Percentiles rank a stretch among this genome's conserved stretches.
Conservation (phyloP, 2,113 vertebrate genomes). For the Seriola quinqueradiata region DNA sequence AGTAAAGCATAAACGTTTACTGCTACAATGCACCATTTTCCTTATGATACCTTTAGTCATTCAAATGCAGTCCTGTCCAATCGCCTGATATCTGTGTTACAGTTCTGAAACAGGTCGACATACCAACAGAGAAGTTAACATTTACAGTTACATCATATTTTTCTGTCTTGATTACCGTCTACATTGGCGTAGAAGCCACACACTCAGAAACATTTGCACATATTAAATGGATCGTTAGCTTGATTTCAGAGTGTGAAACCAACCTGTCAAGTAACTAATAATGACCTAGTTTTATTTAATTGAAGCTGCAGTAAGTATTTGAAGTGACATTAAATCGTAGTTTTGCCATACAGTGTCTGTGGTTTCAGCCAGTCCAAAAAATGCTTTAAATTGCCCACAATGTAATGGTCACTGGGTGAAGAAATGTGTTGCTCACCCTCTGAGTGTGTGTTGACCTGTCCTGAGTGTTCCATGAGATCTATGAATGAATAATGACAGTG, state of each 20-base stretch:
- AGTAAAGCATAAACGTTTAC: slow-evolving; percentile 10
- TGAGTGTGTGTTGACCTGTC: slow-evolving; percentile 24
- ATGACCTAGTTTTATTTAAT: neutral
- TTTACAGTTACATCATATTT: neutral
- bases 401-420: neutral
- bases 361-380: neutral
- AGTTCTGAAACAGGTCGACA: neutral
- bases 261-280: neutral
- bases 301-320: neutral
- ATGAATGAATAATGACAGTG: slow-evolving; percentile 16
- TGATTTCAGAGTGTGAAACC: neutral
- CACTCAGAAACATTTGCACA: neutral
- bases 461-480: no score
- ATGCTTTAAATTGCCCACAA: neutral
- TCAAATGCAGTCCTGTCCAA: neutral
- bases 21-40: slow-evolving; percentile 8
- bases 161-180: neutral
- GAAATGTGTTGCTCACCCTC: neutral
- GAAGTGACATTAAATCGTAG: neutral
- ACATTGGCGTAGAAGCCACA: neutral
- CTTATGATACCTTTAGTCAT: neutral
- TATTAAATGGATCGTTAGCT: neutral
- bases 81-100: neutral
- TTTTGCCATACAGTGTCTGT: neutral
- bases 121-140: neutral